Percentiles rank a stretch among this genome's conserved stretches.
These are phyloP conservation scores for Triplophysa rosa DNA, from an alignment of 2,113 vertebrate genomes.

Conservation along the genomic window DNA sequence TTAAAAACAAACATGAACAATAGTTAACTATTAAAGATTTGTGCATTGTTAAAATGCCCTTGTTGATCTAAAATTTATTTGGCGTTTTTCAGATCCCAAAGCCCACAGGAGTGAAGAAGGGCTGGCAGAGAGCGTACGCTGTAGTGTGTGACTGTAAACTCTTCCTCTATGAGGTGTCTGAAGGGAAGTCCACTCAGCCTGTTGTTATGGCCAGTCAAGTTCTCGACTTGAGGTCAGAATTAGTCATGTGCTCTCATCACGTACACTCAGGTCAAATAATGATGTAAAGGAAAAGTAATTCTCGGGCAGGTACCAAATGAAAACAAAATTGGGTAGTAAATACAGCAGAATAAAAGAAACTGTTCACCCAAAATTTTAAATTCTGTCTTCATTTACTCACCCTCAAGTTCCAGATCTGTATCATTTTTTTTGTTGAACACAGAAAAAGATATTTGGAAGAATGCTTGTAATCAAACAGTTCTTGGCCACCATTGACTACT, in stretches of 20 bases:
- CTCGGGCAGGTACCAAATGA: too few relatives aligned
- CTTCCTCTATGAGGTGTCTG: constrained; percentile 91
- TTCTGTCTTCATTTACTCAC: too few relatives aligned
- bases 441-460: too few relatives aligned
- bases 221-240: constrained; percentile 88
- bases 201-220: constrained; percentile 88
- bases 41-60: too few relatives aligned
- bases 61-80: too few relatives aligned
- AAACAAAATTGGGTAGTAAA: too few relatives aligned
- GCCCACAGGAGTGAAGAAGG: constrained; percentile 95
- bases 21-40: not conserved
- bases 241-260: not conserved
- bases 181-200: constrained; percentile 93
- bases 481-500: too few relatives aligned
- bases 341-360: too few relatives aligned
- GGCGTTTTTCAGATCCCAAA: constrained; percentile 83
- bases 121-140: constrained; percentile 94
- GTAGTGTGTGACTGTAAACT: constrained; percentile 96
- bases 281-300: not conserved
- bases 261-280: not conserved
- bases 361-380: too few relatives aligned
- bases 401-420: too few relatives aligned
- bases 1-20: not conserved
- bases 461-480: too few relatives aligned
- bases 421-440: too few relatives aligned